Percentiles rank a stretch among this genome's conserved stretches.
Evolutionary conservation across 2,113 vertebrate genomes (phyloP).

Genomic region (Opisthocomus hoazin): DNA sequence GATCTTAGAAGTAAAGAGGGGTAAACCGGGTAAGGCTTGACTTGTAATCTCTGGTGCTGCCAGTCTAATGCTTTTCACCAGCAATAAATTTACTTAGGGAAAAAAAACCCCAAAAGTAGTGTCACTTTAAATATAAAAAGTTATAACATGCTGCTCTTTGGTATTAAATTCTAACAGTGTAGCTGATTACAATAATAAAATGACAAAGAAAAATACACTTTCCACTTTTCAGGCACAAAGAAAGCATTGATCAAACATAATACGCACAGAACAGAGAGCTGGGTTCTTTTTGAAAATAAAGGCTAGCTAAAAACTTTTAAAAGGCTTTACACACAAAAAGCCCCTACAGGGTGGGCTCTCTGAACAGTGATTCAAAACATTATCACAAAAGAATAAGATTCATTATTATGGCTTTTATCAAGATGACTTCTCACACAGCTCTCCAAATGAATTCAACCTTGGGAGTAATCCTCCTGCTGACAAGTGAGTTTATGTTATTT

Average conservation of each 20-base stretch:
- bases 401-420: constrained; percentile 33
- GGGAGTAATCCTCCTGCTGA: background rate
- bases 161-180: constrained; percentile 6
- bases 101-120: background rate
- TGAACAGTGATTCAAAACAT: constrained; percentile 27
- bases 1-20: background rate
- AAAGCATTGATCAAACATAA: constrained; percentile 46
- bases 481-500: background rate
- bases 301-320: constrained; percentile 49
- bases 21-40: background rate
- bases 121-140: constrained; percentile 5
- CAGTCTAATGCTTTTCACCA: background rate
- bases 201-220: constrained; percentile 45
- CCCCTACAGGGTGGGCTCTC: background rate
- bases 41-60: background rate
- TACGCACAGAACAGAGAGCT: background rate
- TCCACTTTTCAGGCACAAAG: constrained; percentile 12
- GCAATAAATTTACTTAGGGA: background rate
- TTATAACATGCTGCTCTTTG: background rate
- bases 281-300: constrained; percentile 34
- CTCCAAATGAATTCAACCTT: constrained; percentile 3
- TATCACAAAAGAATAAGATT: constrained; percentile 20
- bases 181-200: constrained; percentile 51
- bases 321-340: constrained; percentile 26
- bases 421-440: constrained; percentile 11